Percentiles rank a stretch among this genome's conserved stretches.
These are phyloP conservation scores for Corapipo altera DNA, from an alignment of 2,113 vertebrate genomes.

Conservation along the genomic window DNA sequence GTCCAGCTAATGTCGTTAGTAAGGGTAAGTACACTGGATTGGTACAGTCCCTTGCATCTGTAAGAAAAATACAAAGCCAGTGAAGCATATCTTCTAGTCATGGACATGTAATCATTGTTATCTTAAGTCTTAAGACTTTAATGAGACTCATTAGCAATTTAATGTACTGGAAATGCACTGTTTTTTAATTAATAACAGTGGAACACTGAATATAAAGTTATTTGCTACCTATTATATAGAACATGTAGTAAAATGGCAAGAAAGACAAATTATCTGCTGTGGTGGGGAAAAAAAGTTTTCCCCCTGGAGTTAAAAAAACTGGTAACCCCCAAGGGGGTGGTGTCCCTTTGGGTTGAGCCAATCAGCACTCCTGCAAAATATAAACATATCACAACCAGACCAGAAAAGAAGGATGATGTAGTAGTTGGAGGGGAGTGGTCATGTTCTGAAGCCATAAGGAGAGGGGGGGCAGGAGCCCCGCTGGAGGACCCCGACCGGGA, in stretches of 20 bases:
- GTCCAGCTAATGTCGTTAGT: no score
- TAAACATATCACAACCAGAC: no score
- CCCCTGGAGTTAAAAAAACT: no score
- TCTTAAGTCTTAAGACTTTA: background rate
- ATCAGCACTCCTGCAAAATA: no score
- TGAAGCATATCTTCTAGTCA: background rate
- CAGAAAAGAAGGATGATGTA: no score
- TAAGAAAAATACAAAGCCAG: background rate
- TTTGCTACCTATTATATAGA: background rate
- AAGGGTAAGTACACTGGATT: fast-evolving
- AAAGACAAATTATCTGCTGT: background rate
- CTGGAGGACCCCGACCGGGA: no score
- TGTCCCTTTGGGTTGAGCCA: no score
- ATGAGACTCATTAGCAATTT: background rate
- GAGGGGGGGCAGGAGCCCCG: no score
- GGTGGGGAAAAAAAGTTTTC: no score
- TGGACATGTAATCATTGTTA: background rate
- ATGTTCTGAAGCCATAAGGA: no score
- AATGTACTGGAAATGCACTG: background rate
- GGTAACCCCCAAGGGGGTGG: no score
- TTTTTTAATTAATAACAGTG: background rate
- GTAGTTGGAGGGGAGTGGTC: no score
- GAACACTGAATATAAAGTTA: background rate
- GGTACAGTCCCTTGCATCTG: background rate
- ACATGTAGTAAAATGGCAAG: background rate